These are phyloP conservation scores for Coracias cyanogaster DNA, from an alignment of 2,797 vertebrate species.

Conservation along the genomic window DNA sequence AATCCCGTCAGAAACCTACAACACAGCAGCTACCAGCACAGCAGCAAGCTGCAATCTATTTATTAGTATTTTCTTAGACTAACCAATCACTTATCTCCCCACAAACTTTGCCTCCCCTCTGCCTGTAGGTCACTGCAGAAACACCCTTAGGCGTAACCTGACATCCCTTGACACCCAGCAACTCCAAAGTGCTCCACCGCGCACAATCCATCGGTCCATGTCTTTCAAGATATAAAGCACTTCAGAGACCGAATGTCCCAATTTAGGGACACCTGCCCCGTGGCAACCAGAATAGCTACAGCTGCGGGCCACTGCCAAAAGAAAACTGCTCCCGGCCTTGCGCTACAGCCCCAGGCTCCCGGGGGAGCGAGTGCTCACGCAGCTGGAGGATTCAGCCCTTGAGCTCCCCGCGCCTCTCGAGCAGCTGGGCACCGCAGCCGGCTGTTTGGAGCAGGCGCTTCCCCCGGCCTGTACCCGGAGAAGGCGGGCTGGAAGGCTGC, in stretches of 20 bases:
- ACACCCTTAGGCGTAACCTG: rapidly evolving
- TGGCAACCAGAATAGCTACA: rapidly evolving
- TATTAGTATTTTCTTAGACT: not conserved
- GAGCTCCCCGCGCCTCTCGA: not conserved
- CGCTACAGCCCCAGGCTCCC: not conserved
- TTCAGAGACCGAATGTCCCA: rapidly evolving
- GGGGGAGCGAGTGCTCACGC: rapidly evolving
- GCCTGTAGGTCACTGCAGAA: not conserved
- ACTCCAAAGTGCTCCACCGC: rapidly evolving
- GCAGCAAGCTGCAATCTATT: not conserved
- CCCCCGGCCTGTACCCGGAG: rapidly evolving
- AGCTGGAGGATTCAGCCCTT: not conserved
- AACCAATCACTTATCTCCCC: rapidly evolving
- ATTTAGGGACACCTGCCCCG: rapidly evolving
- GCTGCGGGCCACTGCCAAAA: not conserved
- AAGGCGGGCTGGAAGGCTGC: not conserved
- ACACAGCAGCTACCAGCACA: not conserved
- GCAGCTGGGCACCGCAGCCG: not conserved
- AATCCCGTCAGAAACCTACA: not conserved
- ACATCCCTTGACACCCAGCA: not conserved
- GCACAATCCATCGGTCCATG: rapidly evolving
- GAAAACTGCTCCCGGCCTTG: not conserved
- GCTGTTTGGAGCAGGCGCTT: not conserved
- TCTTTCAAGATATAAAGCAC: too few species aligned
- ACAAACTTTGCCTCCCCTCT: not conserved